Evolutionary conservation across 2,797 vertebrate genomes (phyloP).

Genomic region (Acanthornis magna): DNA sequence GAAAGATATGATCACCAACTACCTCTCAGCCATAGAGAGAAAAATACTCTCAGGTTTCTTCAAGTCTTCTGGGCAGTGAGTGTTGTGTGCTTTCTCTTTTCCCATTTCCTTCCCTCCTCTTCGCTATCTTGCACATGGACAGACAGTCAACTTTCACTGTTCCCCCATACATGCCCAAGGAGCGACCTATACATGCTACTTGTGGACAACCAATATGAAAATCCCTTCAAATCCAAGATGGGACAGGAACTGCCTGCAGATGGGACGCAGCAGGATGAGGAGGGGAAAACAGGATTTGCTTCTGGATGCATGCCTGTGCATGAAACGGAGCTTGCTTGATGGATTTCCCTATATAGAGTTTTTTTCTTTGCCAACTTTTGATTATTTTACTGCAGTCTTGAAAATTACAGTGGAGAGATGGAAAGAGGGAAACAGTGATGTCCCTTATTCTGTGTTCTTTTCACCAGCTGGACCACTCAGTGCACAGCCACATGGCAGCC

Average conservation of each 20-base stretch:
- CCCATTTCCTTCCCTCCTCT: neutral
- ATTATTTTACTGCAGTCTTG: neutral
- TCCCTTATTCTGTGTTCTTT: neutral
- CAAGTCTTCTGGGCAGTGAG: neutral
- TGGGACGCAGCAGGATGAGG: neutral
- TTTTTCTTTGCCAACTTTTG: neutral
- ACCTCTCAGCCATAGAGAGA: neutral
- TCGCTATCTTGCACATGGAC: accelerated
- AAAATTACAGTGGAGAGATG: neutral
- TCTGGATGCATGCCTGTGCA: neutral
- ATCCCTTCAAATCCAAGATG: neutral
- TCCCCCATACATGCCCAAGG: neutral
- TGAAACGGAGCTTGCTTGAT: neutral
- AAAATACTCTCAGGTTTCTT: neutral
- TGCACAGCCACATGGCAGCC: neutral
- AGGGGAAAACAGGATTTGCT: neutral
- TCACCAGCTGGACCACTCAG: neutral
- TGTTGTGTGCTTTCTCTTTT: neutral
- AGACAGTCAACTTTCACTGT: neutral
- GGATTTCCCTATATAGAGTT: neutral
- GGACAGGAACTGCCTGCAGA: neutral
- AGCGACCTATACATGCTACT: neutral
- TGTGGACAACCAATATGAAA: neutral
- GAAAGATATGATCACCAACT: neutral
- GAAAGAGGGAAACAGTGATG: neutral